Evolutionary conservation across 2,113 vertebrate species (phyloP), one percentile per base, ranked within the genome.

Genomic region (Condylura cristata): DNA sequence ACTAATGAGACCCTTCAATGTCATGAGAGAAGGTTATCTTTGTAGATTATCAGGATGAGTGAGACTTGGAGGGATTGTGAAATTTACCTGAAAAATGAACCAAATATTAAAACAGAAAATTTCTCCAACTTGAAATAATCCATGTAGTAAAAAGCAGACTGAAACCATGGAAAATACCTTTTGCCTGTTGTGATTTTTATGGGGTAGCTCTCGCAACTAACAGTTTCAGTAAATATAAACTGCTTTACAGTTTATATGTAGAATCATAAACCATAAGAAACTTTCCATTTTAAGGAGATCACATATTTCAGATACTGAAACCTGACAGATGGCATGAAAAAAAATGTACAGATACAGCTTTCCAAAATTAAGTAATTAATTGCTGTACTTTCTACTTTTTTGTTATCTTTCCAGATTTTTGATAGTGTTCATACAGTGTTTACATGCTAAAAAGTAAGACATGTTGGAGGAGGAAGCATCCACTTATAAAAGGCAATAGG

Each of bases 271-370:
- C 39, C 11, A 37, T 6, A 48, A 26, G 13, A 22, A 86, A 70
- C 26, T 26, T 86, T 13, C 28, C 16, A 81, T 32, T 74, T 95
- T 37, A 61, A 81, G 72, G n/a, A 74, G 32, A 11, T 66, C 41
- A 6, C 26, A 48, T 76, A 53, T 53, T 66, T 92, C 72, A 90
- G 46, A 41, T 46, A 74, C 80, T 93, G 89, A 93, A 85, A 75
- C 5, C 66, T 60, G 60, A 79, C 12, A 60, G 60, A 61, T 14
- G 20, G 34, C 14, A 51, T 37, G 30, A 83, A 86, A n/a, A 76
- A 72, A 28, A 80, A 32, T 91, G 26, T 86, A 17, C 76, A 72
- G 41, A 65, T 72, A 68, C 0, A 60, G 17, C 13, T 95, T 41
- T 89, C 74, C 72, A 68, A 72, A 91, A 86, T 71, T 16, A 72